Evolutionary conservation across 2,888 invertebrate species (phyloP), one percentile per base, ranked within the genome.

Genomic region (Agrilus cyanescens): DNA sequence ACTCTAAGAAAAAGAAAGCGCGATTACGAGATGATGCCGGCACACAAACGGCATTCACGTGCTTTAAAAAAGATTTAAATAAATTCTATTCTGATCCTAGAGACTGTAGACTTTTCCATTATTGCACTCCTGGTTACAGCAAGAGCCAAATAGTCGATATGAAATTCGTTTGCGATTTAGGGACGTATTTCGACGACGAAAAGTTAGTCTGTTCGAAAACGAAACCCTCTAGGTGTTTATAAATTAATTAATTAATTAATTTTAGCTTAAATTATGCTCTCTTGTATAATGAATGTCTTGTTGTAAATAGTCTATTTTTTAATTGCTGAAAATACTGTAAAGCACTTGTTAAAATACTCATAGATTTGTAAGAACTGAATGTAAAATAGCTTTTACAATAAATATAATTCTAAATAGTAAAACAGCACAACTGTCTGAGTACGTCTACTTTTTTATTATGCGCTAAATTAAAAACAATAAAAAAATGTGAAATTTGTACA

Each of bases 41-140:
- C 16, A 37, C 34, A 12, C 18, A 55, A 35, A 50, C 55, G 3
- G 64, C 68, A 18, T 76, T 76, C 57, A 73, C 72, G 48, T 76
- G 76, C 52, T 63, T 72, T 37, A 70, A 71, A 29, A 72, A 68
- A 51, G 63, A 69, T 45, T 61, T 74, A 53, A 69, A 75, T 50
- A 66, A 66, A 45, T 76, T 75, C 57, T 75, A 76, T 53, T 70
- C 73, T 2, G 76, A 76, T 56, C 66, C 67, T 37, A 65, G 72
- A 45, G 74, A 76, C 56, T 76, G 75, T 50, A 66, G 74, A 47
- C 58, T 76, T 49, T 76, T 77, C 53, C 76, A 77, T 55, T 75
- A 75, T 50, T 77, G 76, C 56, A 74, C 75, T 4, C 69, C 70
- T n/a, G 76, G 76, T 10, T 75, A 73, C 53, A 70, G 68, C 16